Conservation (phyloP, 2,797 vertebrate genomes). For the Australoheros facetus region DNA sequence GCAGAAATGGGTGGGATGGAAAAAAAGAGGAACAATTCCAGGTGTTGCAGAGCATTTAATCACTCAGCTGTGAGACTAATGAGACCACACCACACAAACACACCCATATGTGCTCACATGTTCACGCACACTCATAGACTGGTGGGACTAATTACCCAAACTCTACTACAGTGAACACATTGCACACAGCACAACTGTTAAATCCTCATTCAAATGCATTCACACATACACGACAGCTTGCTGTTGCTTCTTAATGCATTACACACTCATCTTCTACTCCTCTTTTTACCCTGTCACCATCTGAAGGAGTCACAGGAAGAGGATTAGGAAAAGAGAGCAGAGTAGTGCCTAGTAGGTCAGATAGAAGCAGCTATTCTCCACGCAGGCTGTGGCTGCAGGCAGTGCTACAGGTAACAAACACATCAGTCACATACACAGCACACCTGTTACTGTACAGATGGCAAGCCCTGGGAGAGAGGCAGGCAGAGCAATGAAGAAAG, state of each 20-base stretch:
- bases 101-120: conserved; percentile 7
- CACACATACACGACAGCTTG: conserved; percentile 51
- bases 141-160: conserved; percentile 80
- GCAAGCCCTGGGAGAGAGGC: conserved; percentile 66
- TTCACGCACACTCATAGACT: conserved; percentile 27
- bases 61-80: conserved; percentile 81
- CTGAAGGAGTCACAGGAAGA: conserved; percentile 33
- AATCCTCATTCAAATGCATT: conserved; percentile 48
- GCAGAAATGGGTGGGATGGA: conserved; percentile 42
- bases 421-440: conserved; percentile 66
- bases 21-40: conserved; percentile 67
- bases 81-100: conserved; percentile 37
- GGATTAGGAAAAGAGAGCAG: conserved; percentile 8
- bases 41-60: conserved; percentile 81
- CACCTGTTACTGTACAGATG: conserved; percentile 81
- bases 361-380: conserved; percentile 45
- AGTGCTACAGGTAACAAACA: conserved; percentile 77
- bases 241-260: conserved; percentile 51
- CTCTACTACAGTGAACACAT: conserved; percentile 45
- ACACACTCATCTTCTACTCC: conserved; percentile 19
- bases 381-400: conserved; percentile 66
- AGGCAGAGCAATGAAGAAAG: conserved; percentile 69
- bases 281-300: conserved; percentile 27
- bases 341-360: conserved; percentile 50
- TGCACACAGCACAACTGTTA: conserved; percentile 39